phyloP scores from a whole-genome alignment of 2,113 vertebrate species.

The Coryphaenoides rupestris region DNA sequence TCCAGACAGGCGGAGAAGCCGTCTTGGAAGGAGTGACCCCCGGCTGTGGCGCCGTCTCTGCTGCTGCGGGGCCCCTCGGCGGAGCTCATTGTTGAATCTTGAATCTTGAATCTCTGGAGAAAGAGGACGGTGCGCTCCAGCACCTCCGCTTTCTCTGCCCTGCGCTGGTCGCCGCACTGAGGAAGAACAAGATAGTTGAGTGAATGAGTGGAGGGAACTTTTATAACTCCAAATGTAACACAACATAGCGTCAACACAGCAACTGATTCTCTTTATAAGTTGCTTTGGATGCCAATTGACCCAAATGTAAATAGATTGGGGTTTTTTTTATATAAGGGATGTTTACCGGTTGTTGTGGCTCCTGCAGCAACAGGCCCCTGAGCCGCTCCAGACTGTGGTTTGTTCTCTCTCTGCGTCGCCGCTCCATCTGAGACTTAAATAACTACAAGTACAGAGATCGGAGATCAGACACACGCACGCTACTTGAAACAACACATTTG shows the following conservation, averaged over 20 bases:
- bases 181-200: background rate
- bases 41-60: slow-evolving; percentile 2
- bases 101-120: no score
- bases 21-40: slow-evolving; percentile 17
- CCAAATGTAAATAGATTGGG: background rate
- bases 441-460: slow-evolving; percentile 51
- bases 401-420: slow-evolving; percentile 79
- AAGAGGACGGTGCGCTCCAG: slow-evolving; percentile 74
- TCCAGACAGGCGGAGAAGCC: slow-evolving; percentile 43
- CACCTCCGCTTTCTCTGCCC: slow-evolving; percentile 82
- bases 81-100: no score
- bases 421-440: slow-evolving; percentile 81
- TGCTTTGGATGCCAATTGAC: no score
- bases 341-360: slow-evolving; percentile 71
- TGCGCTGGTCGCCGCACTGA: slow-evolving; percentile 69
- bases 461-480: background rate
- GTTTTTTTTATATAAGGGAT: background rate
- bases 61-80: background rate
- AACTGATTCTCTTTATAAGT: no score
- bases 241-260: no score
- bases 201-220: background rate
- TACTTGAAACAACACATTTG: background rate
- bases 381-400: slow-evolving; percentile 79
- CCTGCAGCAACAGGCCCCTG: slow-evolving; percentile 70
- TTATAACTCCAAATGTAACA: background rate